Percentiles rank a stretch among this genome's conserved stretches.
These are phyloP conservation scores for Phalacrocorax aristotelis DNA, from an alignment of 2,113 vertebrate genomes.

Conservation along the genomic window DNA sequence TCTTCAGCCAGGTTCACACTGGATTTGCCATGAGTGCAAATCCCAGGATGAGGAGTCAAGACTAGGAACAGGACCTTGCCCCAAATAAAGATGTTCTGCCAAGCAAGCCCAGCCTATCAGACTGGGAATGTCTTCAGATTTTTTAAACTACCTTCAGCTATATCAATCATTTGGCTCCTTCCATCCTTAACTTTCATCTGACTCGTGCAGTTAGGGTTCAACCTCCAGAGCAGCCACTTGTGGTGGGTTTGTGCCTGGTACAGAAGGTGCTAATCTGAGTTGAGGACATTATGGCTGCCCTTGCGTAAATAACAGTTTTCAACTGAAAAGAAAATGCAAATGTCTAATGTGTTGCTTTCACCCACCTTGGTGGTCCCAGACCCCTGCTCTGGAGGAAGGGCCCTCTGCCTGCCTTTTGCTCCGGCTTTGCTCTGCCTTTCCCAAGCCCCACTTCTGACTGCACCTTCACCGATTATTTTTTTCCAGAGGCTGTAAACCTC, in stretches of 20 bases:
- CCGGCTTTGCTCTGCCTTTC: not conserved
- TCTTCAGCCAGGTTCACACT: not conserved
- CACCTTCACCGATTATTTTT: not conserved
- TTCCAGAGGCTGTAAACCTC: not conserved
- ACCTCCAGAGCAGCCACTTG: not conserved
- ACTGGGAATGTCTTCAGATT: not conserved
- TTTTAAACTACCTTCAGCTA: not conserved
- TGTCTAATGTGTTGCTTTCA: not conserved
- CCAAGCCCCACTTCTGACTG: not conserved
- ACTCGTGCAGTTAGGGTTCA: not conserved
- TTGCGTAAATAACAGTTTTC: not conserved
- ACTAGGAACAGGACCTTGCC: not conserved
- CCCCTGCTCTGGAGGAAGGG: not conserved
- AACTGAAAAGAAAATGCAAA: not conserved
- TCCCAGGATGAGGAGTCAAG: not conserved
- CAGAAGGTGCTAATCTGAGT: not conserved
- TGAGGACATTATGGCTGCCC: not conserved
- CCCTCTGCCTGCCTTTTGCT: not conserved
- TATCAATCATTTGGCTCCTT: not conserved
- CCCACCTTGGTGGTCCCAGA: not conserved
- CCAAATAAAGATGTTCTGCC: not conserved
- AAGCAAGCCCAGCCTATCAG: not conserved
- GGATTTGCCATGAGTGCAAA: not conserved
- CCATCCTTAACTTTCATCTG: not conserved
- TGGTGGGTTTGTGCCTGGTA: not conserved